Evolutionary conservation across 2,797 vertebrate species (phyloP), one percentile per base, ranked within the genome.

Genomic region (Gila robusta): DNA sequence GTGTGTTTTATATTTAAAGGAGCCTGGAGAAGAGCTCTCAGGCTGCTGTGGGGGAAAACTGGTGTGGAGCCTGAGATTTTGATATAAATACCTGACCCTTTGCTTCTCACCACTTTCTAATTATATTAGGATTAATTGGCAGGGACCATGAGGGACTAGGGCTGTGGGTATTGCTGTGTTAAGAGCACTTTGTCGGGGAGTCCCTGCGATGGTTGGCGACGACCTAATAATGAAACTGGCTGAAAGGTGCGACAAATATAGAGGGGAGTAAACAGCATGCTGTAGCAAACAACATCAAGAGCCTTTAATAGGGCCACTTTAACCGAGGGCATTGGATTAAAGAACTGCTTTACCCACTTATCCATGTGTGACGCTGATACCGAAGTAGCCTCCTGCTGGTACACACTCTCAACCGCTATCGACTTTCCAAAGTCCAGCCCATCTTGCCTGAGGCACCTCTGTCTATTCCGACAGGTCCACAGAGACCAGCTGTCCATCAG

Each of bases 111-210:
- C 81, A 79, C 87, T 92, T 94, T 94, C 92, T 94, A 95, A 95
- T 95, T 95, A 94, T 94, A 93, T 94, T 93, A 93, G 89, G 91
- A 95, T 94, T 94, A 95, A 95, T 95, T 94, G 93, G 88, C 93
- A 91, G 89, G 92, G 91, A 92, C 28, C 94, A 87, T 79, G 83
- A 91, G 94, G 94, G 94, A 94, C 89, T 52, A 12, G 56, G 35
- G 88, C 89, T 84, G 82, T 86, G 87, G 87, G 87, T 90, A 91
- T 89, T 88, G 49, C 84, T 82, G 86, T 91, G 87, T 92, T 87
- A 93, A 92, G 72, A 88, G 77, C 89, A 89, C 91, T 93, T 90
- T 93, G 90, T 87, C 81, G 87, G 87, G 82, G 41, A 79, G 89
- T 81, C 79, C 86, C 88, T 69, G 86, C 86, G 82, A 89, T 88